Conservation (phyloP, 2,797 vertebrate genomes). For the Falco peregrinus region DNA sequence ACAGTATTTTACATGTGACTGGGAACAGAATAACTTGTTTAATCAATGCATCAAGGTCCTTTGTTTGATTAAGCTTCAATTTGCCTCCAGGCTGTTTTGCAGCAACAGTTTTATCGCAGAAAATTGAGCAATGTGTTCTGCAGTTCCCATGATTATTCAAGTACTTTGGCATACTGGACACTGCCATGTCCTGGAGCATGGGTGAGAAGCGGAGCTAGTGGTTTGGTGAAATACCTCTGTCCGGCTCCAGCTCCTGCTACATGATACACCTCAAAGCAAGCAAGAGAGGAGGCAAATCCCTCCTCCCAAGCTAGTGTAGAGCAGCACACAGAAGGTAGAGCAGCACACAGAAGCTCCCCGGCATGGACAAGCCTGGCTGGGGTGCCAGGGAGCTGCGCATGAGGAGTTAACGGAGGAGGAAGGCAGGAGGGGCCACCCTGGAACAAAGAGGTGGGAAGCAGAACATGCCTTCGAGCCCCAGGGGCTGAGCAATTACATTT, state of each 20-base stretch:
- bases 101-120: conserved; percentile 33
- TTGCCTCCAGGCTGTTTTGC: conserved; percentile 16
- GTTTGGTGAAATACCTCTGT: not conserved
- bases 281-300: not conserved
- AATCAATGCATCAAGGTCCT: conserved; percentile 47
- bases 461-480: conserved; percentile 61
- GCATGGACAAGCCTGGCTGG: not conserved
- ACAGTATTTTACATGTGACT: not conserved
- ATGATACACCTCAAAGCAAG: not conserved
- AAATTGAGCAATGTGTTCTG: conserved; percentile 39
- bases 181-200: not conserved
- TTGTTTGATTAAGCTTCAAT: conserved; percentile 46
- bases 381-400: not conserved
- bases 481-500: conserved; percentile 71
- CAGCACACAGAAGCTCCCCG: not conserved
- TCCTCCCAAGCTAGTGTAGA: not conserved
- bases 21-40: conserved; percentile 17
- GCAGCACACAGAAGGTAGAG: not conserved
- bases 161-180: not conserved
- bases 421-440: conserved; percentile 72
- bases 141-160: conserved; percentile 16
- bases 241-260: not conserved
- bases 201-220: not conserved
- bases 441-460: conserved; percentile 72
- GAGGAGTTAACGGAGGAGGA: conserved; percentile 49